Conservation (phyloP, 1,140 invertebrate species). For the Asbolus verrucosus region DNA sequence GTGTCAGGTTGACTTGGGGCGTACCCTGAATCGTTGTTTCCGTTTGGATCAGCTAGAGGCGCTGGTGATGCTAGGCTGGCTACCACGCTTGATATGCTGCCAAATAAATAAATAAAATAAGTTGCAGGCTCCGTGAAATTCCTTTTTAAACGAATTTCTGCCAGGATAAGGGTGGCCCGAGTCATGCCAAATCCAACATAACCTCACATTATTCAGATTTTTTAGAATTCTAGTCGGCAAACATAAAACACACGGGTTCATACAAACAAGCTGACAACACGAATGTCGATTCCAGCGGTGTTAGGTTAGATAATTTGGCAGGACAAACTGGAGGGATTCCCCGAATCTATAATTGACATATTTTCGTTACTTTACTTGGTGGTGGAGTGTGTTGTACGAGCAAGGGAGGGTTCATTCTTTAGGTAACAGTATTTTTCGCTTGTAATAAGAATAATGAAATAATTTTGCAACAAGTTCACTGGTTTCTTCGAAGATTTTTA, state of each 20-base stretch:
- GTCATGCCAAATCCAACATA: neutral
- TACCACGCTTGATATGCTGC: slow-evolving; percentile 68
- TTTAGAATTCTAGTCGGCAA: too few relatives aligned
- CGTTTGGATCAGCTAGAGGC: slow-evolving; percentile 75
- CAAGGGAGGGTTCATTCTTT: too few relatives aligned
- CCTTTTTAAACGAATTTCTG: neutral
- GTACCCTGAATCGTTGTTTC: slow-evolving; percentile 85
- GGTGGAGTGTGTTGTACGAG: neutral
- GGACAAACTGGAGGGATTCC: neutral
- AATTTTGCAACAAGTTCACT: too few relatives aligned
- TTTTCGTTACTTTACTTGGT: slow-evolving; percentile 36
- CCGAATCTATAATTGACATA: slow-evolving; percentile 9
- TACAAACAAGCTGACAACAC: too few relatives aligned
- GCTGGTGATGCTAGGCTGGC: slow-evolving; percentile 69
- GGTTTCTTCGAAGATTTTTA: too few relatives aligned
- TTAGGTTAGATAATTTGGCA: neutral
- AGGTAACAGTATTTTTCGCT: too few relatives aligned
- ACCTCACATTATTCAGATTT: too few relatives aligned
- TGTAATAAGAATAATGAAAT: too few relatives aligned
- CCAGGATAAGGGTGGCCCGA: too few relatives aligned
- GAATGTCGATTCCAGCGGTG: too few relatives aligned
- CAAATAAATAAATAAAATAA: slow-evolving; percentile 49
- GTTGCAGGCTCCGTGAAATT: slow-evolving; percentile 16
- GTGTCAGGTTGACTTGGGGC: slow-evolving; percentile 75
- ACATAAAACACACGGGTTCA: too few relatives aligned